A percentile compares a stretch with the other conserved stretches of the same genome.
phyloP scores from a whole-genome alignment of 2,797 vertebrate species.

The Lophotriccus pileatus region DNA sequence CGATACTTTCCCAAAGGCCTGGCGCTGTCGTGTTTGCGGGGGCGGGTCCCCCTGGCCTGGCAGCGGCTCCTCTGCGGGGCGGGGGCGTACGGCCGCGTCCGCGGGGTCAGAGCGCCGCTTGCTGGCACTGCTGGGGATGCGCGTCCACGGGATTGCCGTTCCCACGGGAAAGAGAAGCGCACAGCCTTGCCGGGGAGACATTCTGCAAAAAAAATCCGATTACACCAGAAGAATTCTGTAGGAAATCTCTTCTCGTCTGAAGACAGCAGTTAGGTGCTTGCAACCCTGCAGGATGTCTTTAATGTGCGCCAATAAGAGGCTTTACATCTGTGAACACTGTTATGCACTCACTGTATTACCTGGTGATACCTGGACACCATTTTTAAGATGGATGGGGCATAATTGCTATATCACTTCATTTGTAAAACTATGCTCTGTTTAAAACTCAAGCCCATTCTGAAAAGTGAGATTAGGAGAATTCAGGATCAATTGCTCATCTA shows the following conservation, averaged over 20 bases:
- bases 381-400: background rate
- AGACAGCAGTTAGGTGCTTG: background rate
- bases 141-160: rapidly evolving
- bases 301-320: background rate
- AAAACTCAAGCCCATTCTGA: background rate
- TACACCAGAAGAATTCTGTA: background rate
- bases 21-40: rapidly evolving
- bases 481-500: background rate
- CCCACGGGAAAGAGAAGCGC: rapidly evolving
- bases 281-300: background rate
- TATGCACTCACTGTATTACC: rapidly evolving
- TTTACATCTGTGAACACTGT: background rate
- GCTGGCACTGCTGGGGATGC: background rate
- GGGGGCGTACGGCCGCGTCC: background rate
- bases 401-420: background rate
- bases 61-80: background rate
- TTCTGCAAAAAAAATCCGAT: background rate
- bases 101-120: background rate
- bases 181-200: background rate
- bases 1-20: too few relatives aligned
- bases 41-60: rapidly evolving
- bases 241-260: background rate
- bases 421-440: background rate
- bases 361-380: rapidly evolving
- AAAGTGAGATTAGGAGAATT: background rate